Evolutionary conservation across 2,797 vertebrate species (phyloP).

Genomic region (Rhinoraja longicauda): DNA sequence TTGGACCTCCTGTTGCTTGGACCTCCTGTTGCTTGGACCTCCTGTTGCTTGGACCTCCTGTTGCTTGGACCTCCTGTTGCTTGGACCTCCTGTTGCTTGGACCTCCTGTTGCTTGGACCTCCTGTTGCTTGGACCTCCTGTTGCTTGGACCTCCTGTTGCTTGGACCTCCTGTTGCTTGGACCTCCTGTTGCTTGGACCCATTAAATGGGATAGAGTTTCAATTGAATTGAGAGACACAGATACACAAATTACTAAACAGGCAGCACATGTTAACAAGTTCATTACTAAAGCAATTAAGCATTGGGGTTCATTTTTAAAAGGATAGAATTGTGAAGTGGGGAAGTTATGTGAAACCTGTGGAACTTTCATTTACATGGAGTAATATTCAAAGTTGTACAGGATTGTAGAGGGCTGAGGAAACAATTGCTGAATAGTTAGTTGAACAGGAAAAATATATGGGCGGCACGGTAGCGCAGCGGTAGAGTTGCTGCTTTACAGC

Average conservation of each 20-base stretch:
- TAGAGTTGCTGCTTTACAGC: too few species aligned
- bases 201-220: neutral
- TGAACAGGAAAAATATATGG: neutral
- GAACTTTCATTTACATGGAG: neutral
- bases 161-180: too few species aligned
- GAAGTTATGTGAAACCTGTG: neutral
- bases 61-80: too few species aligned
- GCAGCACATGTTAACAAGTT: neutral
- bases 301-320: neutral
- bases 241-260: neutral
- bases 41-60: too few species aligned
- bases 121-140: too few species aligned
- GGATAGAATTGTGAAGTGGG: neutral
- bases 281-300: neutral
- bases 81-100: too few species aligned
- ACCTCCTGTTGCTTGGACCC: too few species aligned
- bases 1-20: too few species aligned
- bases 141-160: too few species aligned
- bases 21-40: too few species aligned
- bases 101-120: too few species aligned
- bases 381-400: neutral
- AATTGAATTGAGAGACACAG: neutral
- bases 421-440: neutral
- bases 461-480: too few species aligned
- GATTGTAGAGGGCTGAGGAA: neutral